Base-by-base conservation (phyloP, 2,888 invertebrate species). In the Thereva unica region DNA sequence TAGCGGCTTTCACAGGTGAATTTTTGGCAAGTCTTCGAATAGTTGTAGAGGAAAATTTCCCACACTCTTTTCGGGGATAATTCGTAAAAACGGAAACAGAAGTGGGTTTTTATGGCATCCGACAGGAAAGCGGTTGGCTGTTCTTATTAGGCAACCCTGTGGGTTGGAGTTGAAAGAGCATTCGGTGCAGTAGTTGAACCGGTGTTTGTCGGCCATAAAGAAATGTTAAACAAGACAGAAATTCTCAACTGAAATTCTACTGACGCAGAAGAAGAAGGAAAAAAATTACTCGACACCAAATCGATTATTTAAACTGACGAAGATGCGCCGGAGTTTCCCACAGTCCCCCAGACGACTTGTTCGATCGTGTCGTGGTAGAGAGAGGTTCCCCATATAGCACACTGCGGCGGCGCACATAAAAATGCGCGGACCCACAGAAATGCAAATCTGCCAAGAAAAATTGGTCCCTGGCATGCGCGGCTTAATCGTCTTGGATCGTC, bases 321-420 rank as follows among this genome's bases (percentile, higher is more conserved):
- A 23, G 23, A 23, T 23, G 23, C 23, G 23, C 37, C 37, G 56
- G 47, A 65, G 55, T 9, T 65, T 65, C 65, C 65, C 65, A 65
- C 65, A 65, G 54, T 65, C 44, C 53, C 23, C 55, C 65, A 47
- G 55, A 40, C 34, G 40, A 65, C 65, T 49, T 65, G 65, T 65
- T 65, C 55, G 55, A 65, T 65, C 65, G 65, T 65, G 65, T 65
- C 55, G 56, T 53, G 44, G n/a, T 50, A 37, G 40, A 55, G 44
- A 23, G 37, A 56, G 38, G 53, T 56, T 65, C 56, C 53, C 47
- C 41, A 55, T 56, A 35, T 23, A 41, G 34, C 41, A 44, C 54
- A 65, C 42, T 49, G 34, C 55, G 10, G 47, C 9, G 40, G 23
- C 50, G 23, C 41, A 55, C 40, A 49, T 12, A 37, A 5, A 65